Percentiles rank a stretch among this genome's conserved stretches.
phyloP scores from a whole-genome alignment of 2,113 vertebrate species.

The Cervus canadensis region DNA sequence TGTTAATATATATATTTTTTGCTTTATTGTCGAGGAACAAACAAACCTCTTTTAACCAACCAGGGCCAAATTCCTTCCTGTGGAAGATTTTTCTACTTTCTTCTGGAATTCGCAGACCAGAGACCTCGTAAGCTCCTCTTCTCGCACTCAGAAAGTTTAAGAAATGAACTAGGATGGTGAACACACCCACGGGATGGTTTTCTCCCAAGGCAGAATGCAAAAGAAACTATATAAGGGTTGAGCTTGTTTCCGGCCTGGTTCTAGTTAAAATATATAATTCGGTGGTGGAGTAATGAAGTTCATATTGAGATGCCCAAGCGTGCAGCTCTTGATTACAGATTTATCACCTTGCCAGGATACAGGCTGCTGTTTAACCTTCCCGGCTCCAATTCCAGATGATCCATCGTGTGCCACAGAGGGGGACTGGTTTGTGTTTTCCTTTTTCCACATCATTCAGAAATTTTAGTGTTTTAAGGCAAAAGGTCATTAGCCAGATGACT shows the following conservation, averaged over 20 bases:
- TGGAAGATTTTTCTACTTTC: neutral
- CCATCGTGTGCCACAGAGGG: constrained; percentile 68
- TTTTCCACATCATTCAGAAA: constrained; percentile 80
- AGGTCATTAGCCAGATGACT: constrained; percentile 88
- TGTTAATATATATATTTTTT: neutral
- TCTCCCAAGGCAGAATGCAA: constrained; percentile 67
- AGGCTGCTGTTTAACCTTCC: constrained; percentile 81
- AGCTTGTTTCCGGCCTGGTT: constrained; percentile 71
- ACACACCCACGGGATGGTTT: constrained; percentile 64
- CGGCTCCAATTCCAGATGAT: constrained; percentile 77
- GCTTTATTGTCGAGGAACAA: neutral
- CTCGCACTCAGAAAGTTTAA: constrained; percentile 67
- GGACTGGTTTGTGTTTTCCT: constrained; percentile 63
- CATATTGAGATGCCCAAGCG: constrained; percentile 78
- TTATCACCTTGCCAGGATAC: constrained; percentile 81
- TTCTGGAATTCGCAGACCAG: neutral
- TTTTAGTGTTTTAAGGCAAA: constrained; percentile 88
- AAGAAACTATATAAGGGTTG: neutral
- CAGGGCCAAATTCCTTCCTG: neutral
- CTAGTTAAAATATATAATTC: constrained; percentile 74
- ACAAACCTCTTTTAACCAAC: constrained; percentile 7
- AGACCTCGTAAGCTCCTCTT: constrained; percentile 53
- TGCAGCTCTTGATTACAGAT: constrained; percentile 81
- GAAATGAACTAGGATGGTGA: constrained; percentile 69
- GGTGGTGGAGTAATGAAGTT: constrained; percentile 78